Conservation (phyloP, 2,888 invertebrate species). For the Drosophila cognata region DNA sequence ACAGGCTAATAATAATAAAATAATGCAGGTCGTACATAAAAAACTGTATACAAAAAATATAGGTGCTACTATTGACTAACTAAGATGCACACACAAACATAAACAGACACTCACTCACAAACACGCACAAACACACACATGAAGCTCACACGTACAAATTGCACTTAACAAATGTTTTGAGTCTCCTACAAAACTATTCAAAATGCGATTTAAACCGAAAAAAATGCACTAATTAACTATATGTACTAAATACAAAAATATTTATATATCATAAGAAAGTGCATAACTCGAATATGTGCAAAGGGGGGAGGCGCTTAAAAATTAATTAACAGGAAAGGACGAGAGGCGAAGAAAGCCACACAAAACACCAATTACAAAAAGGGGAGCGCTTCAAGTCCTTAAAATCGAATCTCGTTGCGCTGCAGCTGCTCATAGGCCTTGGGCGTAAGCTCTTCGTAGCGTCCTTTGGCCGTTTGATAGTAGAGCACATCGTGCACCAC, state of each 20-base stretch:
- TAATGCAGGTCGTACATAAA: constrained; percentile 14
- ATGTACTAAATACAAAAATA: constrained; percentile 34
- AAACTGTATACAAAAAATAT: constrained; percentile 44
- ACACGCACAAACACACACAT: constrained; percentile 2
- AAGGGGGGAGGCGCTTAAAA: constrained; percentile 53
- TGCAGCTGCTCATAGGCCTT: constrained; percentile 91
- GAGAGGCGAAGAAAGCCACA: constrained; percentile 6
- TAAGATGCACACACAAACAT: constrained; percentile 15
- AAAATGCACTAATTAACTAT: constrained; percentile 50
- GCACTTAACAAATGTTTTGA: constrained; percentile 62
- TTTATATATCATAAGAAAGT: constrained; percentile 38
- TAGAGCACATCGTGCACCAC: constrained; percentile 91
- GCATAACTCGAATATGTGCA: constrained; percentile 25
- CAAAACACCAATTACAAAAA: constrained; percentile 24
- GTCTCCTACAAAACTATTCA: constrained; percentile 48
- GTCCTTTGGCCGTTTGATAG: constrained; percentile 90
- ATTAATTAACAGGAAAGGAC: constrained; percentile 74
- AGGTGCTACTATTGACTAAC: constrained; percentile 50
- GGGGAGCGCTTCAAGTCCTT: constrained; percentile 41
- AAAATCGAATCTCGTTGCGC: constrained; percentile 90
- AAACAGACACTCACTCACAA: constrained; percentile 2
- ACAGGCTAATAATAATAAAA: constrained; percentile 36
- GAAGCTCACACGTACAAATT: constrained; percentile 19
- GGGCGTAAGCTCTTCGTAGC: constrained; percentile 89
- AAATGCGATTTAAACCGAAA: constrained; percentile 54